These are phyloP conservation scores for Agrenia bidenticulata DNA, from an alignment of 2,888 invertebrate species.

Conservation along the genomic window DNA sequence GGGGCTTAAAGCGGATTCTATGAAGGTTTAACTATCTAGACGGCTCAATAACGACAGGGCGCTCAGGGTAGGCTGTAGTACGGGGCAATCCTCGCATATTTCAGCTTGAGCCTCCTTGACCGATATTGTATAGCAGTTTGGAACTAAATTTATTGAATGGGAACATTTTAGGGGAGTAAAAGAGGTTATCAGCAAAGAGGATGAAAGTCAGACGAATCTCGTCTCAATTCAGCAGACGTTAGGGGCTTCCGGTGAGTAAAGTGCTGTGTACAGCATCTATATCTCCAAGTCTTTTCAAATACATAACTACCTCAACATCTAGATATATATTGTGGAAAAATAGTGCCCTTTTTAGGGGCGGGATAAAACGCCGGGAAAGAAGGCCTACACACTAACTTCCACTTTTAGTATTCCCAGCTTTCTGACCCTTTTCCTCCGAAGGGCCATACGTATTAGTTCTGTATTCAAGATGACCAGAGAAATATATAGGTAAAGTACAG, in stretches of 20 bases:
- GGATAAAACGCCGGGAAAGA: too few relatives aligned
- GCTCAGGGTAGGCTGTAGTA: too few relatives aligned
- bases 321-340: too few relatives aligned
- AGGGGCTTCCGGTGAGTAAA: slow-evolving; percentile 9
- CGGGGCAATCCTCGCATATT: not conserved
- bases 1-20: too few relatives aligned
- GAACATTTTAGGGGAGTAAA: not conserved
- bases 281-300: too few relatives aligned
- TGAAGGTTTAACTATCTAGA: too few relatives aligned
- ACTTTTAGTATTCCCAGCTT: too few relatives aligned
- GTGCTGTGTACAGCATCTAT: not conserved
- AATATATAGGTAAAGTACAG: not conserved
- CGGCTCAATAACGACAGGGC: too few relatives aligned
- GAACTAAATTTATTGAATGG: slow-evolving; percentile 6
- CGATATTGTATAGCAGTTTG: not conserved
- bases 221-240: slow-evolving; percentile 2
- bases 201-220: not conserved
- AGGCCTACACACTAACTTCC: too few relatives aligned
- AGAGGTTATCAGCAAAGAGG: slow-evolving; percentile 9
- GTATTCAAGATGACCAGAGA: slow-evolving; percentile 4
- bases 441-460: too few relatives aligned
- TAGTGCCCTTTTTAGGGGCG: too few relatives aligned
- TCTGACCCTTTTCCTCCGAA: not conserved
- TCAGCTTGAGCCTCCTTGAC: not conserved
- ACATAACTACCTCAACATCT: too few relatives aligned